Conservation (phyloP, 2,113 vertebrate genomes). For the Odobenus rosmarus region DNA sequence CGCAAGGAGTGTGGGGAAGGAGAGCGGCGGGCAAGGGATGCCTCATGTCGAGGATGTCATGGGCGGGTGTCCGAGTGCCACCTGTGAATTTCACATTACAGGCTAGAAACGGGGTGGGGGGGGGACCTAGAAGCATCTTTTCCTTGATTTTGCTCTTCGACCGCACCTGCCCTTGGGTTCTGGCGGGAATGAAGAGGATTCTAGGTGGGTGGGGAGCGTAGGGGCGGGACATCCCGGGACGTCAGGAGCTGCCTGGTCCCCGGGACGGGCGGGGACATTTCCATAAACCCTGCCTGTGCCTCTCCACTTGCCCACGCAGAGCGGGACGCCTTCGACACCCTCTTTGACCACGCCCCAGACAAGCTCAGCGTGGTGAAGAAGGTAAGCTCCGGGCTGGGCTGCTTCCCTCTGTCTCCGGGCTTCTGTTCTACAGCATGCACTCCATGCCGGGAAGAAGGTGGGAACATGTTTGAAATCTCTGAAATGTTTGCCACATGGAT, state of each 20-base stretch:
- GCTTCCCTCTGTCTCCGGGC: neutral
- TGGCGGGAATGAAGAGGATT: neutral
- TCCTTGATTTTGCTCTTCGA: accelerated
- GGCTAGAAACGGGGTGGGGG: accelerated
- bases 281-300: neutral
- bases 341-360: constrained; percentile 92
- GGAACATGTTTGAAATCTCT: neutral
- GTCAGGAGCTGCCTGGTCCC: neutral
- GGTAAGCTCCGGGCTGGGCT: constrained; percentile 77
- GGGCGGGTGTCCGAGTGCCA: accelerated
- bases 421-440: accelerated
- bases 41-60: accelerated
- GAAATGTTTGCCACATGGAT: neutral
- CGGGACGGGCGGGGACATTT: accelerated
- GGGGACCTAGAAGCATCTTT: neutral
- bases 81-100: accelerated
- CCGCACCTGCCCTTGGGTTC: accelerated
- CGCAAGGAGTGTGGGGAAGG: accelerated
- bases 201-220: neutral
- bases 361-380: constrained; percentile 93
- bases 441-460: neutral
- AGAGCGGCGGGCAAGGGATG: accelerated
- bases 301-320: constrained; percentile 80
- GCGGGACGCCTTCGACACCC: constrained; percentile 92
- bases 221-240: accelerated